These are phyloP conservation scores for Anser cygnoides DNA, from an alignment of 2,113 vertebrate species.

Conservation along the genomic window DNA sequence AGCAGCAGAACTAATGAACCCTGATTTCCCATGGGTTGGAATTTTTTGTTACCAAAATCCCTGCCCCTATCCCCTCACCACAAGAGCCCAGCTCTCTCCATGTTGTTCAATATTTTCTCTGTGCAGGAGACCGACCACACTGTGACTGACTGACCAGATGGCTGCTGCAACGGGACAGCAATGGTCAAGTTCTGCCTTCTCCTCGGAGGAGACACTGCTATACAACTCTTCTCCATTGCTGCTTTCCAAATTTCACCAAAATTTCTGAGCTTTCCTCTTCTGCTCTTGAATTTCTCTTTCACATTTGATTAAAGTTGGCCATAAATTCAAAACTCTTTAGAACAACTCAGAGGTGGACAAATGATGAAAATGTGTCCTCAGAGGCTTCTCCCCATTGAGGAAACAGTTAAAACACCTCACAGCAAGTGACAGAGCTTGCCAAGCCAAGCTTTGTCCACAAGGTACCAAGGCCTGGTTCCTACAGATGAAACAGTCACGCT, in stretches of 20 bases:
- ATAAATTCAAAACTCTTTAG: not conserved
- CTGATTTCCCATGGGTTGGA: conserved; percentile 18
- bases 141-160: not conserved
- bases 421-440: not conserved
- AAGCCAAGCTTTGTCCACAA: not conserved
- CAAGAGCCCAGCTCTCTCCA: not conserved
- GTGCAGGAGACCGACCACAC: not conserved
- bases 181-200: not conserved
- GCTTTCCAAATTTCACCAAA: not conserved
- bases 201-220: not conserved
- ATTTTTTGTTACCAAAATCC: not conserved
- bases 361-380: not conserved
- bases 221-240: not conserved
- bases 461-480: not conserved
- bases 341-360: not conserved
- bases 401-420: not conserved
- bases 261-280: not conserved
- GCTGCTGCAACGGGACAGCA: not conserved
- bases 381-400: not conserved
- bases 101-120: not conserved
- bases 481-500: not conserved
- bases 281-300: not conserved
- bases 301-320: not conserved
- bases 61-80: not conserved
- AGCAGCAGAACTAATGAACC: conserved; percentile 37